Percentiles rank a stretch among this genome's conserved stretches.
Conservation (phyloP, 2,888 invertebrate species). For the Platycheirus rosarum region DNA sequence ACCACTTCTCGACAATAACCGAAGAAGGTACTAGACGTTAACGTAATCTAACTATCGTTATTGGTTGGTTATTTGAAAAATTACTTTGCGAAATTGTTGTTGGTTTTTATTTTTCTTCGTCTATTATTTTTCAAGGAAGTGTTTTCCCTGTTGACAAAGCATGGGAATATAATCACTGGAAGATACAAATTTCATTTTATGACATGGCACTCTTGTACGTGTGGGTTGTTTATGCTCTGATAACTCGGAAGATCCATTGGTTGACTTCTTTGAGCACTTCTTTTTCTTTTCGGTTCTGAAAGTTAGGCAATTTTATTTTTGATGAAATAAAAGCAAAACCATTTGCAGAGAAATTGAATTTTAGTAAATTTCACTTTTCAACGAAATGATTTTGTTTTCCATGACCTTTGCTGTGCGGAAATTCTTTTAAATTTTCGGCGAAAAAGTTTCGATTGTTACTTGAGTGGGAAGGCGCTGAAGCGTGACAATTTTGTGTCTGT, state of each 20-base stretch:
- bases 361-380: slow-evolving; percentile 65
- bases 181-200: slow-evolving; percentile 44
- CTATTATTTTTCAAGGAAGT: slow-evolving; percentile 57
- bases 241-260: slow-evolving; percentile 41
- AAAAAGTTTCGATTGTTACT: slow-evolving; percentile 41
- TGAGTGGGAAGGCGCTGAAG: slow-evolving; percentile 45
- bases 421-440: slow-evolving; percentile 4
- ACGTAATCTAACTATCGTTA: slow-evolving; percentile 5
- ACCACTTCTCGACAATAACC: slow-evolving; percentile 58
- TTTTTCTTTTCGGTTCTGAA: slow-evolving; percentile 53
- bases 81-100: slow-evolving; percentile 37
- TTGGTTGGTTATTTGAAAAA: slow-evolving; percentile 50
- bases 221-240: slow-evolving; percentile 56
- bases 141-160: slow-evolving; percentile 35
- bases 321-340: slow-evolving; percentile 13
- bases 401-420: slow-evolving; percentile 48
- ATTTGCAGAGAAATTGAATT: neutral
- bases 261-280: slow-evolving; percentile 15
- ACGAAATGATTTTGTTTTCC: slow-evolving; percentile 33
- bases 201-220: slow-evolving; percentile 38
- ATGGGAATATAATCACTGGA: slow-evolving; percentile 47
- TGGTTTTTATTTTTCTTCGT: neutral
- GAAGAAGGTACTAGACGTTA: slow-evolving; percentile 14
- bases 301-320: slow-evolving; percentile 56
- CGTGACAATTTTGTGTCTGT: no score